phyloP scores from a whole-genome alignment of 2,113 vertebrate genomes.

The Parus major region DNA sequence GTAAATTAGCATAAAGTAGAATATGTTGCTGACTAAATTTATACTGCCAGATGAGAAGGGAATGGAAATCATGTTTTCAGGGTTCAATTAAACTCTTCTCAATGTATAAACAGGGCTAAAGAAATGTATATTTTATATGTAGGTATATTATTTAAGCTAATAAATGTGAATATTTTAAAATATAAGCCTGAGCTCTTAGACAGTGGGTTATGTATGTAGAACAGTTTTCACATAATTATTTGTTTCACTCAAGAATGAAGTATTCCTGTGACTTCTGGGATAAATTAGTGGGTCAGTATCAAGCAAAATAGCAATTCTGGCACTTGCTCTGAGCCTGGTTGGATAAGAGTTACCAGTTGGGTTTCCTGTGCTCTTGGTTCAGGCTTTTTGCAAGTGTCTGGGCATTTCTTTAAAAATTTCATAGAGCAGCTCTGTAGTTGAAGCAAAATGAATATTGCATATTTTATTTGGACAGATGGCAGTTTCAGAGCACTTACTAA shows the following conservation, averaged over 20 bases:
- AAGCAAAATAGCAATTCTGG: background rate
- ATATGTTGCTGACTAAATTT: background rate
- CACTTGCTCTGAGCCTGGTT: background rate
- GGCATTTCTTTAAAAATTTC: background rate
- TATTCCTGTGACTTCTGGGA: background rate
- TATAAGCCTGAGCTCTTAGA: background rate
- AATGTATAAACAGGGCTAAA: background rate
- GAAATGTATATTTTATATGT: background rate
- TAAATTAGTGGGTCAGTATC: background rate
- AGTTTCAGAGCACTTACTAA: slow-evolving; percentile 18
- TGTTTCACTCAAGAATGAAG: background rate
- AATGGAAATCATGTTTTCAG: background rate
- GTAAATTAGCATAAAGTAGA: background rate
- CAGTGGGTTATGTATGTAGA: background rate
- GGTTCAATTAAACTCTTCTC: slow-evolving; percentile 11
- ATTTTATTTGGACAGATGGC: background rate
- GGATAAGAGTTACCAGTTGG: background rate
- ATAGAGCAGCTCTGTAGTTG: background rate
- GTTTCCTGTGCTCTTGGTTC: background rate
- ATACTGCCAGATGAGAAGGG: background rate
- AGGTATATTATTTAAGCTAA: background rate
- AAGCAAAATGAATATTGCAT: background rate
- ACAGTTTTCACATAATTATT: background rate
- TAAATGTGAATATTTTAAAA: slow-evolving; percentile 20
- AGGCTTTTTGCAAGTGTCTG: background rate